Conservation (phyloP, 2,797 vertebrate genomes). For the Dallia pectoralis region DNA sequence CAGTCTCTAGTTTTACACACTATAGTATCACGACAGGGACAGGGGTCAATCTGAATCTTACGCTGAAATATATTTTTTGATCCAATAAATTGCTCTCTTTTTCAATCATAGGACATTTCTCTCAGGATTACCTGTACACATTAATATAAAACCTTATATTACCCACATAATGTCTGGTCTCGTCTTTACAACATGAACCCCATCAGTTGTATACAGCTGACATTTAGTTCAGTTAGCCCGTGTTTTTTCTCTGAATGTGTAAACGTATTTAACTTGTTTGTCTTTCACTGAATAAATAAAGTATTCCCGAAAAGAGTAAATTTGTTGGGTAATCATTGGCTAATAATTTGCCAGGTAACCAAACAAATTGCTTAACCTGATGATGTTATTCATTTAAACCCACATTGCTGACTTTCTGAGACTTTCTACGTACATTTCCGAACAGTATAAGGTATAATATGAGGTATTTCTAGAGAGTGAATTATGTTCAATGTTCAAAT, state of each 20-base stretch:
- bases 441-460: background rate
- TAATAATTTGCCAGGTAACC: conserved; percentile 59
- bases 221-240: background rate
- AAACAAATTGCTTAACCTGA: conserved; percentile 49
- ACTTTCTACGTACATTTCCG: background rate
- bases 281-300: conserved; percentile 7
- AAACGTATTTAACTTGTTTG: conserved; percentile 21
- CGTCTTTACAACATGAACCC: background rate
- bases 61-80: too few species aligned
- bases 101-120: too few species aligned
- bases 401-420: background rate
- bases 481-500: background rate
- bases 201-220: background rate
- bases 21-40: too few species aligned
- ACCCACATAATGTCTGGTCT: background rate
- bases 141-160: too few species aligned
- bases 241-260: background rate
- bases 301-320: conserved; percentile 45
- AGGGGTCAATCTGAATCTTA: too few species aligned
- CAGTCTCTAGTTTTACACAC: too few species aligned
- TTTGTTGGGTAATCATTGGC: conserved; percentile 34
- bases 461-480: too few species aligned
- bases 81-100: too few species aligned
- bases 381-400: background rate
- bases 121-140: too few species aligned